phyloP scores from a whole-genome alignment of 1,140 invertebrate genomes.

The Campoletis sonorensis region DNA sequence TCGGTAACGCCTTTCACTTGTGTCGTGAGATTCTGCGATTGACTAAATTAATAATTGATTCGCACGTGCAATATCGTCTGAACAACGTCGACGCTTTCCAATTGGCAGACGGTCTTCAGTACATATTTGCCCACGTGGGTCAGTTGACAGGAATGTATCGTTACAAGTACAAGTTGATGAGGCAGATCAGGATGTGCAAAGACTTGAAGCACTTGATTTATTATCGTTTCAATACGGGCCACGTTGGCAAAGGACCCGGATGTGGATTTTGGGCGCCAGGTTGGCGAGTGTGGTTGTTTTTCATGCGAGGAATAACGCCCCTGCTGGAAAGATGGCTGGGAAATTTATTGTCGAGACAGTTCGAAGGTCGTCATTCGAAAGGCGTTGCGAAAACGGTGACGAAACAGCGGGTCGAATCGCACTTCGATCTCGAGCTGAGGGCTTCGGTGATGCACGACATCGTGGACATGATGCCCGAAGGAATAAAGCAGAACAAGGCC shows the following conservation, averaged over 20 bases:
- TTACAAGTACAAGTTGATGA: constrained; percentile 99
- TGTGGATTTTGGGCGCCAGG: constrained; percentile 99
- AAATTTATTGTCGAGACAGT: constrained; percentile 97
- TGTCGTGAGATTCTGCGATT: constrained; percentile 98
- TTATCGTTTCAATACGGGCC: constrained; percentile 99
- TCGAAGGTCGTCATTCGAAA: constrained; percentile 99
- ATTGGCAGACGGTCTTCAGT: constrained; percentile 98
- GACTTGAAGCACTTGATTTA: constrained; percentile 99
- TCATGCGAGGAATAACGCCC: constrained; percentile 99
- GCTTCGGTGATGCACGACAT: constrained; percentile 99
- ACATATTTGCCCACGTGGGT: constrained; percentile 99
- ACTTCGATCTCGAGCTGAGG: constrained; percentile 98
- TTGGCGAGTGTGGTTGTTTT: constrained; percentile 99
- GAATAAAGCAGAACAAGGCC: constrained; percentile 99
- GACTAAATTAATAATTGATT: constrained; percentile 99
- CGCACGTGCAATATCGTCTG: constrained; percentile 98
- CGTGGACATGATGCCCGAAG: constrained; percentile 99
- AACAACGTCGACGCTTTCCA: constrained; percentile 99
- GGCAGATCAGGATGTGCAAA: constrained; percentile 99
- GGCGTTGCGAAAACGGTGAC: constrained; percentile 99
- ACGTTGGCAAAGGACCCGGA: constrained; percentile 98
- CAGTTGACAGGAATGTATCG: constrained; percentile 99
- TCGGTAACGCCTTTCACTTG: constrained; percentile 99
- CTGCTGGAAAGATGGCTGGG: constrained; percentile 98
- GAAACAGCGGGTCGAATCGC: constrained; percentile 99